Percentiles rank a stretch among this genome's conserved stretches.
These are phyloP conservation scores for Pammene fasciana DNA, from an alignment of 2,888 invertebrate species.

Conservation along the genomic window DNA sequence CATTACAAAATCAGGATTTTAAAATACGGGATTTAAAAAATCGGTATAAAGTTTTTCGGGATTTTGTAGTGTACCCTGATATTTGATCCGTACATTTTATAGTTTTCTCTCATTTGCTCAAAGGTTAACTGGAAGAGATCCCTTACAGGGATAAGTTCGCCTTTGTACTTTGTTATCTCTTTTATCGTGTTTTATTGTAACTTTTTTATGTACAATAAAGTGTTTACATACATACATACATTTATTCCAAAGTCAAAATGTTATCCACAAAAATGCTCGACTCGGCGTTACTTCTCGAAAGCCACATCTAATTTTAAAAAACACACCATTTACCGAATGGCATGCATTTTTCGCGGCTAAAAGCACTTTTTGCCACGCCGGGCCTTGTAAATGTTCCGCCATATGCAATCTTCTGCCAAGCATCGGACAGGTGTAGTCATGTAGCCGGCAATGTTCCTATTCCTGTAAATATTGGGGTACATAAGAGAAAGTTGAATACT, in stretches of 20 bases:
- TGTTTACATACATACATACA: no score
- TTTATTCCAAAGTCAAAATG: neutral
- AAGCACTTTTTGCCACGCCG: slow-evolving; percentile 37
- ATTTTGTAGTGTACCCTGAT: no score
- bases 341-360: slow-evolving; percentile 35
- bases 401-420: slow-evolving; percentile 33
- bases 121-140: no score
- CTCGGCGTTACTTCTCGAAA: slow-evolving; percentile 14
- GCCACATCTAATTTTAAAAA: slow-evolving; percentile 33
- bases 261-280: slow-evolving; percentile 8
- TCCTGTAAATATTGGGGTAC: neutral
- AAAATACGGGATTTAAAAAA: no score
- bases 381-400: slow-evolving; percentile 28
- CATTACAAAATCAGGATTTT: no score
- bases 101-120: no score
- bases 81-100: no score
- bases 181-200: no score
- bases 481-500: neutral
- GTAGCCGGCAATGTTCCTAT: neutral
- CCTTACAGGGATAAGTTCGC: no score
- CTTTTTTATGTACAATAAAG: no score
- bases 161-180: no score
- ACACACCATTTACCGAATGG: slow-evolving; percentile 25
- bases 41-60: no score
- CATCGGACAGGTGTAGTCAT: slow-evolving; percentile 12